Conservation (phyloP, 2,113 vertebrate genomes). For the Parotia lawesii region DNA sequence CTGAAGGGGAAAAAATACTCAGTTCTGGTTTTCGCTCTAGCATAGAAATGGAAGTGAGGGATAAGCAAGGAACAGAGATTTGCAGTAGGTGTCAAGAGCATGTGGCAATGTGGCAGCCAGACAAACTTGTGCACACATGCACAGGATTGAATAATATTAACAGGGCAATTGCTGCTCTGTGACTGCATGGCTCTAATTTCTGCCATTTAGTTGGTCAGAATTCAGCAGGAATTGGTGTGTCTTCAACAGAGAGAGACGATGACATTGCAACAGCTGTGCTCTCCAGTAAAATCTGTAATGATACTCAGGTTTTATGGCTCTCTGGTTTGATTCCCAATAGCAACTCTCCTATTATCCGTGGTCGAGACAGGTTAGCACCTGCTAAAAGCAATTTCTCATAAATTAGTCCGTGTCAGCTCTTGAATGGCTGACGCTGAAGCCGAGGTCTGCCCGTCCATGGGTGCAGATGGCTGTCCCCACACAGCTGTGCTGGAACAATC, state of each 20-base stretch:
- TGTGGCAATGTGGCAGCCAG: background rate
- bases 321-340: constrained; percentile 44
- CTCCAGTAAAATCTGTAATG: constrained; percentile 16
- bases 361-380: constrained; percentile 77
- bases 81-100: background rate
- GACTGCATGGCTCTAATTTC: background rate
- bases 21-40: background rate
- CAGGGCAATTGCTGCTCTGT: background rate
- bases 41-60: background rate
- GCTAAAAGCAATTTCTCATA: constrained; percentile 73
- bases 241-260: background rate
- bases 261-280: constrained; percentile 70
- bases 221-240: background rate
- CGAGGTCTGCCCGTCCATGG: background rate
- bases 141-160: background rate
- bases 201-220: background rate
- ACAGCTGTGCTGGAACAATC: constrained; percentile 59
- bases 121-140: accelerated
- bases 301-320: constrained; percentile 33
- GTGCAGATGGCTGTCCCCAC: constrained; percentile 55
- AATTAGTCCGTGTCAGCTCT: constrained; percentile 66
- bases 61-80: background rate
- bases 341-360: constrained; percentile 57
- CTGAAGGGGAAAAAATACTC: background rate
- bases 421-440: constrained; percentile 12